Evolutionary conservation across 2,888 invertebrate genomes (phyloP).

Genomic region (Morpho deidamia): DNA sequence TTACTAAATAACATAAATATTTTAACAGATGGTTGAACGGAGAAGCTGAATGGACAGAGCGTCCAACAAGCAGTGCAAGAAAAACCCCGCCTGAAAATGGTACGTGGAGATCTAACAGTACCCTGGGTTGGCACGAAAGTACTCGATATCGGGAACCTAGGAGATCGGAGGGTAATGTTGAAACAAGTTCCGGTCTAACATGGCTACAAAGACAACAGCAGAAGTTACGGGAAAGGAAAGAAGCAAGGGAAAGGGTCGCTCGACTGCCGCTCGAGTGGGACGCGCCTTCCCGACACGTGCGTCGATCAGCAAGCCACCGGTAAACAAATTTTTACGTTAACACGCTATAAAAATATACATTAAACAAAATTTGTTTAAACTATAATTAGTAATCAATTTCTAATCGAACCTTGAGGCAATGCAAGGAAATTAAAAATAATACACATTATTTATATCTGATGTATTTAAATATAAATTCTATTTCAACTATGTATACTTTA

Average conservation of each 20-base stretch:
- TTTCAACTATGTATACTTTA: no score
- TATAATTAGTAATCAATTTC: no score
- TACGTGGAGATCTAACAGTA: slow-evolving; percentile 62
- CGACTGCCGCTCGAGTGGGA: slow-evolving; percentile 83
- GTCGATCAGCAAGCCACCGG: slow-evolving; percentile 74
- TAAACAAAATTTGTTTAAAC: no score
- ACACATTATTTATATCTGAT: no score
- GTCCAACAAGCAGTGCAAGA: slow-evolving; percentile 47
- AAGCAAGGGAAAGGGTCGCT: slow-evolving; percentile 85
- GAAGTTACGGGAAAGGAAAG: slow-evolving; percentile 86
- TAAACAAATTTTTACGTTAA: slow-evolving; percentile 25
- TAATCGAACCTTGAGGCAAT: no score
- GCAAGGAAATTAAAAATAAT: no score
- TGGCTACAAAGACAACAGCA: slow-evolving; percentile 92
- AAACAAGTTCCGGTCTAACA: slow-evolving; percentile 78
- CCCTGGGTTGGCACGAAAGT: slow-evolving; percentile 62
- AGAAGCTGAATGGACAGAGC: slow-evolving; percentile 61
- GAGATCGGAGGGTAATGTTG: slow-evolving; percentile 57
- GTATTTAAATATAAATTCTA: no score
- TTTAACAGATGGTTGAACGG: slow-evolving; percentile 63
- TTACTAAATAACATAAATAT: background rate
- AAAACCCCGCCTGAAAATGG: slow-evolving; percentile 58
- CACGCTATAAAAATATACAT: no score
- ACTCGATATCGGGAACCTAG: slow-evolving; percentile 53
- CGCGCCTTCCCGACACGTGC: slow-evolving; percentile 64